Evolutionary conservation across 2,888 invertebrate species (phyloP), one percentile per base, ranked within the genome.

Genomic region (Brachyopa scutellaris): DNA sequence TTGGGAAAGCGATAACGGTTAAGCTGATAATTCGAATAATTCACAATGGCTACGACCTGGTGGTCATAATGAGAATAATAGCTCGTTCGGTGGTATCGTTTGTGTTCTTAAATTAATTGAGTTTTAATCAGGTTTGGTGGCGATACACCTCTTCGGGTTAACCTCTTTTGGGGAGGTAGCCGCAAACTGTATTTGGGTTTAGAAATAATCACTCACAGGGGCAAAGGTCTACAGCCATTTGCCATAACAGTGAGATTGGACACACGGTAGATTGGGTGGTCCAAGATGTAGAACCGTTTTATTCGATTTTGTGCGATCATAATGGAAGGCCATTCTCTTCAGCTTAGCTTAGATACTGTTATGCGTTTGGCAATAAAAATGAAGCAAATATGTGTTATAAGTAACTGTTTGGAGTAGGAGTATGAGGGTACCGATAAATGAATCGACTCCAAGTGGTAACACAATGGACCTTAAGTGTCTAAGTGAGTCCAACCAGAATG

Each of bases 61-160:
- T 55, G 40, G 47, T 49, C 21, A 59, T 29, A 66, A 61, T 55
- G 78, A 61, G 51, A 42, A 66, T 53, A 26, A 26, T 26, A 6
- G 26, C n/a, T n/a, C n/a, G 26, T 26, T 6, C 26, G 26, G 26
- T 6, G 45, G 29, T 40, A 31, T 69, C 42, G 9, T 53, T 36
- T 72, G 45, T 45, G 51, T 55, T 79, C 40, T 45, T 59, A 59
- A 77, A 77, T 77, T 82, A 77, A 82, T 77, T 82, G 77, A 72
- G 40, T 77, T 72, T 77, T 77, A 77, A 82, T 82, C 82, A 45
- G 70, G 76, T 62, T 62, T 40, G 51, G 69, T 13, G 26, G n/a
- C 21, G n/a, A n/a, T 40, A 47, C 31, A 21, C 61, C 9, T 2
- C 31, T 49, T 47, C 47, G 17, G 38, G 19, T 33, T 36, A 26